A percentile compares a stretch with the other conserved stretches of the same genome.
phyloP scores from a whole-genome alignment of 2,888 invertebrate species.

The Platynereis dumerilii region DNA sequence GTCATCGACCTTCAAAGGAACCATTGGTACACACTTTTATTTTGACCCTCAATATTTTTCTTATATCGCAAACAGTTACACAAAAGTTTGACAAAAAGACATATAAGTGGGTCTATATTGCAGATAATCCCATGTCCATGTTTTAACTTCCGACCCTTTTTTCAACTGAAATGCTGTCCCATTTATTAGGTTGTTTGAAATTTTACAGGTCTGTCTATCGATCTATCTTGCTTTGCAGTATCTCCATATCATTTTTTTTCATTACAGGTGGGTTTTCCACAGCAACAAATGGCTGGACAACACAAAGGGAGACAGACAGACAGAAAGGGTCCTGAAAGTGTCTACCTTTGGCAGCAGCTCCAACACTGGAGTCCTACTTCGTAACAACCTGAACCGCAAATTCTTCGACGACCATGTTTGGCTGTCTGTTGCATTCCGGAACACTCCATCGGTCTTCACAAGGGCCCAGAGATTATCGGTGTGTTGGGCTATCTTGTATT shows the following conservation, averaged over 20 bases:
- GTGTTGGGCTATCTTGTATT: constrained; percentile 42
- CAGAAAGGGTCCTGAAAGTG: not conserved
- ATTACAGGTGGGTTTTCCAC: constrained; percentile 3
- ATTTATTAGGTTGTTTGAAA: too few relatives aligned
- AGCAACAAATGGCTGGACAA: constrained; percentile 1
- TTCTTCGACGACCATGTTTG: constrained; percentile 5
- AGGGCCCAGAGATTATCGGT: constrained; percentile 37
- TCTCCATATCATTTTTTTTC: too few relatives aligned
- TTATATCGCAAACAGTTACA: too few relatives aligned
- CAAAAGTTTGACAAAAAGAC: too few relatives aligned
- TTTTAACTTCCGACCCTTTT: too few relatives aligned
- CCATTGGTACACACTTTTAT: too few relatives aligned
- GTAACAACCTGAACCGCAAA: not conserved
- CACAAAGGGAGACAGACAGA: not conserved
- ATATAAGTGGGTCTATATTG: too few relatives aligned
- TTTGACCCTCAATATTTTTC: too few relatives aligned
- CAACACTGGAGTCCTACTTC: not conserved
- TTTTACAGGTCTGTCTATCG: too few relatives aligned
- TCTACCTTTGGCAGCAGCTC: not conserved
- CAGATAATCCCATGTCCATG: too few relatives aligned
- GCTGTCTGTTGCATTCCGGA: constrained; percentile 8
- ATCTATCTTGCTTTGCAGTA: too few relatives aligned
- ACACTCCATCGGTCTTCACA: not conserved
- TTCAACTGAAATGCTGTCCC: too few relatives aligned
- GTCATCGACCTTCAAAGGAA: not conserved